Evolutionary conservation across 2,888 invertebrate species (phyloP).

Genomic region (Cantharis nigra): DNA sequence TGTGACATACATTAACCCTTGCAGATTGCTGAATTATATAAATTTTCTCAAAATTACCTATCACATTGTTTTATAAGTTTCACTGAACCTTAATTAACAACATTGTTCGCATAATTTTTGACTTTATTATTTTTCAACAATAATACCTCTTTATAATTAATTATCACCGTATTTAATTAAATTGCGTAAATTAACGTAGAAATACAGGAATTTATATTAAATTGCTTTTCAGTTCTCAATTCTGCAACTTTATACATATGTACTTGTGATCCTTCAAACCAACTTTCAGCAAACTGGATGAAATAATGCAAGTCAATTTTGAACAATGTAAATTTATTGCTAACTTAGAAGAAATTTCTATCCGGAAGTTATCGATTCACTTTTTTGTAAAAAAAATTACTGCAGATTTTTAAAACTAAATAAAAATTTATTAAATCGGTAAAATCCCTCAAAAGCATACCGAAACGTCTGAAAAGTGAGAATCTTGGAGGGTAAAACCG

Average conservation of each 20-base stretch:
- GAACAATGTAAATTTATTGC: no score
- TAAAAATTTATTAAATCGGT: no score
- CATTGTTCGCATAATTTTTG: not conserved
- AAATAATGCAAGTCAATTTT: no score
- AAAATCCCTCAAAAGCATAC: no score
- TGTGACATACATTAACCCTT: constrained; percentile 27
- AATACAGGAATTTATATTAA: not conserved
- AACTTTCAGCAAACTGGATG: not conserved
- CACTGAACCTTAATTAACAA: not conserved
- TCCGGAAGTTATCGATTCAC: no score
- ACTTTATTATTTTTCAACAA: not conserved
- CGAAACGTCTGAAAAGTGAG: no score
- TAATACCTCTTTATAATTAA: not conserved
- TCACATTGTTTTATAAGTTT: not conserved
- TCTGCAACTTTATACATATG: not conserved
- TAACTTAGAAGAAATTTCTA: no score
- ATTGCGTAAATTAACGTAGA: not conserved
- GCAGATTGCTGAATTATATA: constrained; percentile 1
- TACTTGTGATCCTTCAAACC: not conserved
- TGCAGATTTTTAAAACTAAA: no score
- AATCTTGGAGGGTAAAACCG: no score
- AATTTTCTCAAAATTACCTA: not conserved
- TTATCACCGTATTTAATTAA: not conserved
- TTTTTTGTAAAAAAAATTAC: no score
- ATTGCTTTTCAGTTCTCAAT: not conserved